Evolutionary conservation across 2,113 vertebrate species (phyloP), one percentile per base, ranked within the genome.

Genomic region (Corythaixoides concolor): DNA sequence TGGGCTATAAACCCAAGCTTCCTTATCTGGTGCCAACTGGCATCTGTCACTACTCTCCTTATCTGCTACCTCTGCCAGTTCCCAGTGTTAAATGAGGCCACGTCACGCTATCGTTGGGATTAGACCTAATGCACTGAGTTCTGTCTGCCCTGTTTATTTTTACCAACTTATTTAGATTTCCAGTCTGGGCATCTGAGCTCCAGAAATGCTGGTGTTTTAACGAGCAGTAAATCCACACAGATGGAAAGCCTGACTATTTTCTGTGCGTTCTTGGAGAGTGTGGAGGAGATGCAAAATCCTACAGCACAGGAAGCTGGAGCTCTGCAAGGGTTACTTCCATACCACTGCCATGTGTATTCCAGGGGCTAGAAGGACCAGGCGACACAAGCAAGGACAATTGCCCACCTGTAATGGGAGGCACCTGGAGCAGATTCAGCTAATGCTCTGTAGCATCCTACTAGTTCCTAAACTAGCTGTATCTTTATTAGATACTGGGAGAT

Each of bases 1-100:
- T 63, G 63, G 91, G 74, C 82, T 96, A 76, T 55, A 96, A 93
- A 94, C 59, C 91, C 88, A 66, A 45, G 85, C 94, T 91, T 96
- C 91, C 85, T 94, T 70, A 45, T 85, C 89, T 76, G 78, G 55
- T 96, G 96, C 96, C 96, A 96, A 94, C 94, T 94, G 94, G 90
- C 93, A 95, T 97, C 91, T 96, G 93, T 91, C 89, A 64, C 62
- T 74, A 37, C 85, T 69, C 81, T 91, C 91, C 94, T 96, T 96
- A 95, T 94, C 96, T 83, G 84, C 81, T 88, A 62, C 95, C 91
- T 91, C 93, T 93, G 89, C 93, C 95, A 95, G 90, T 73, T 95
- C 93, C 94, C 88, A 88, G 78, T 55, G 50, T 53, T 68, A 96
- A 95, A 97, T 58, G 85, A 94, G 93, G 96, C 94, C 93, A 91